Evolutionary conservation across 2,113 vertebrate species (phyloP), one percentile per base, ranked within the genome.

Genomic region (Podocnemis expansa): DNA sequence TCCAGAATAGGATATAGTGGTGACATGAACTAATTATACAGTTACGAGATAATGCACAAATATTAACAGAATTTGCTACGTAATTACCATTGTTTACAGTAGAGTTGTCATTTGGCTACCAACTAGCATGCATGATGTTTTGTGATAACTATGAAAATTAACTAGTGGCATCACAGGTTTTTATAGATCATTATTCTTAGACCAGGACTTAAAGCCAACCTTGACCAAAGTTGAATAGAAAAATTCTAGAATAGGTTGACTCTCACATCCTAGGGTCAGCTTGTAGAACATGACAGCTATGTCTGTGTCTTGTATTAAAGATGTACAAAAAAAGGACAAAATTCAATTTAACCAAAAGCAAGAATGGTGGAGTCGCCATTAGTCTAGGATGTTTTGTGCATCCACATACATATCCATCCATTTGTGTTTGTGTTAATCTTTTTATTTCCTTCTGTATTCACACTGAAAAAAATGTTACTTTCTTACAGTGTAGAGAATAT

Each of bases 21-120:
- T 98, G 96, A 96, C 96, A 97, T 29, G 41, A 97, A 96, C 96
- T 98, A 97, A 97, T 97, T 97, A 96, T 96, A 95, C 95, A 96
- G 95, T 96, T 96, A 94, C 87, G 87, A 97, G 97, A 98, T 97
- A 97, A 97, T 98, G 94, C 96, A 96, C 95, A 96, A 97, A 94
- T 91, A 89, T 94, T 96, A 96, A 96, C 96, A 97, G 94, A 76
- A 97, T 97, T 96, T 97, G 97, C 96, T 96, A 94, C 97, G 96
- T 97, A 97, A 97, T 97, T 97, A 97, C 96, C 89, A 97, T 97
- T 97, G 96, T 97, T 97, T 97, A 93, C 93, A 97, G 93, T 97
- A 94, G 91, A 97, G 94, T 97, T 97, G 97, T 97, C 94, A 90
- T 97, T 93, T 97, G 51, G 2, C 89, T 93, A 93, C 85, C 93